Conservation (phyloP, 2,888 invertebrate genomes). For the Copidosoma aretas region DNA sequence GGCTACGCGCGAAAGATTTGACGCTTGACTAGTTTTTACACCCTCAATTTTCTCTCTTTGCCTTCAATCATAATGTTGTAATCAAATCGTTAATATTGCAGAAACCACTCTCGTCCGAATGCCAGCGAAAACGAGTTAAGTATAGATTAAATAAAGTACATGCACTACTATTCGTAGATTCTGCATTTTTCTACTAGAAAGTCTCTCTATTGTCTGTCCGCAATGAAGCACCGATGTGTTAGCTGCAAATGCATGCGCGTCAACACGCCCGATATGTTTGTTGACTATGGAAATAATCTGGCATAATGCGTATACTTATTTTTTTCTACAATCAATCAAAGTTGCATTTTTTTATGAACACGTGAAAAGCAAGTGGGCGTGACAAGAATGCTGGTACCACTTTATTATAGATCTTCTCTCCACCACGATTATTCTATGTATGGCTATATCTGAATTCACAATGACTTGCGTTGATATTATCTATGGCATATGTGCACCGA, state of each 20-base stretch:
- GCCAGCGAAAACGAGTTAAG: slow-evolving; percentile 41
- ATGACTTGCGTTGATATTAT: too few relatives aligned
- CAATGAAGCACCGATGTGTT: slow-evolving; percentile 24
- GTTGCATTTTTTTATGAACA: neutral
- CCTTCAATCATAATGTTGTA: neutral
- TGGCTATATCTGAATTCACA: too few relatives aligned
- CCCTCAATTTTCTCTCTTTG: neutral
- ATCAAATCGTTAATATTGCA: slow-evolving; percentile 34
- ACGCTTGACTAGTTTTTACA: neutral
- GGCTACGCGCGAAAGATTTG: slow-evolving; percentile 14
- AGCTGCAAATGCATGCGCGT: slow-evolving; percentile 19
- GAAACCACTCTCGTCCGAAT: slow-evolving; percentile 39
- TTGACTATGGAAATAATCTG: neutral
- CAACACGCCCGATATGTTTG: neutral
- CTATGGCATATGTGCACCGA: too few relatives aligned
- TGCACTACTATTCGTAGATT: slow-evolving; percentile 11
- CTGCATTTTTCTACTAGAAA: slow-evolving; percentile 23
- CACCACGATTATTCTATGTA: neutral
- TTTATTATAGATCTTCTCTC: neutral
- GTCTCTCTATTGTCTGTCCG: slow-evolving; percentile 14
- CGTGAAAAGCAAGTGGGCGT: neutral
- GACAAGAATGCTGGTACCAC: neutral
- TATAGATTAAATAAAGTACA: slow-evolving; percentile 27
- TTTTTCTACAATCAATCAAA: slow-evolving; percentile 1
- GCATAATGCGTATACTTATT: neutral